phyloP scores from a whole-genome alignment of 2,113 vertebrate genomes.

The Burhinus bistriatus region DNA sequence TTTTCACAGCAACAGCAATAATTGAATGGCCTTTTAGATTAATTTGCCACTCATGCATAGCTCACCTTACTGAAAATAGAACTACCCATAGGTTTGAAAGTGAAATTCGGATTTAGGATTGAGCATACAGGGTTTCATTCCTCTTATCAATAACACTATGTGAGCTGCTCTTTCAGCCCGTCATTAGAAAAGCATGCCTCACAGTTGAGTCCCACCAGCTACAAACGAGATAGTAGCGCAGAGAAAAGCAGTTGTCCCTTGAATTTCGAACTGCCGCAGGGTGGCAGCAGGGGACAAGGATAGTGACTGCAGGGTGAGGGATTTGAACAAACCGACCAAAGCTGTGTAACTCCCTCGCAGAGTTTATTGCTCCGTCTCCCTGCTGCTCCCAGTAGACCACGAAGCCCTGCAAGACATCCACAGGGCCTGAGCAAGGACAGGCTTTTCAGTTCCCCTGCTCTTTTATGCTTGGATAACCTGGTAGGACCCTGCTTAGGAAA shows the following conservation, averaged over 20 bases:
- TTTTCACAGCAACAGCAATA: not conserved
- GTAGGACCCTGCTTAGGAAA: not conserved
- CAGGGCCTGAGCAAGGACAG: not conserved
- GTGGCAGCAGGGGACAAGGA: slow-evolving; percentile 38
- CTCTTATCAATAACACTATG: not conserved
- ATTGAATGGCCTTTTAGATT: not conserved
- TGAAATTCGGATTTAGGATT: not conserved
- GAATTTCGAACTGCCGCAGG: not conserved
- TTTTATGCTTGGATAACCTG: not conserved
- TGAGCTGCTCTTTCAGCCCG: not conserved
- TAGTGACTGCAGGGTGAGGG: not conserved
- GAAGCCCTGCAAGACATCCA: not conserved
- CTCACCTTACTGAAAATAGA: not conserved
- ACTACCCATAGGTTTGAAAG: not conserved
- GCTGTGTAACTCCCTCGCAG: accelerated
- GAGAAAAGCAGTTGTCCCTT: not conserved
- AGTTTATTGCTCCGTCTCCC: not conserved
- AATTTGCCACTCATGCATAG: not conserved
- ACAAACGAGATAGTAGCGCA: accelerated
- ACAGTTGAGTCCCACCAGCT: not conserved
- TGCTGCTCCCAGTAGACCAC: not conserved
- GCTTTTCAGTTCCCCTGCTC: not conserved
- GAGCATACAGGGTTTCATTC: not conserved
- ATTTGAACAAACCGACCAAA: accelerated
- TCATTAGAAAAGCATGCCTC: not conserved